Base-by-base conservation (phyloP, 2,888 invertebrate genomes). In the Aphodius granarius region DNA sequence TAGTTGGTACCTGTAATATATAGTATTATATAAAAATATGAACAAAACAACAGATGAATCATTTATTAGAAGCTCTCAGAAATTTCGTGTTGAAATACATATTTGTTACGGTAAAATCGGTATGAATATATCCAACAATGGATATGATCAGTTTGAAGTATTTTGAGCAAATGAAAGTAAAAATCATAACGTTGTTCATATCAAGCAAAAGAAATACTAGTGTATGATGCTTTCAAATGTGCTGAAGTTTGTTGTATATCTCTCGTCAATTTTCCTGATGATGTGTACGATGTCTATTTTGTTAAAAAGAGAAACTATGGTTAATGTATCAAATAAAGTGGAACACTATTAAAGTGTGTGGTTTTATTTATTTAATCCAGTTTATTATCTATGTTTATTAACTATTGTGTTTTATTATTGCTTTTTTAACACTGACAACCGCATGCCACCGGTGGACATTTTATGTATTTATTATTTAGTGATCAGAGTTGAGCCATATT, bases 1-100 rank as follows among this genome's bases (percentile, higher is more conserved):
- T 83, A 83, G 83, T 78, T 81, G 80, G 84, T 84, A 84, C 83
- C 83, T 84, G 83, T 83, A 79, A 78, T 73, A 72, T 68, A 63
- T 71, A 74, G 71, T 75, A 70, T 77, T 77, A 77, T 73, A 73
- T 65, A 18, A 66, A 74, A 70, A 63, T 64, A 70, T 43, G 43
- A 43, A 43, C 13, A 43, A 43, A 43, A 43, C 43, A 1, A 43
- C 4, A 13, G 43, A 9, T 3, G 43, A 43, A 43, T 43, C 43
- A 43, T 9, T 43, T 43, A 43, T 43, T 3, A 13, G 6, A 13
- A 43, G 9, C 43, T 43, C 9, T 43, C 13, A 43, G 43, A 43
- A 43, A 6, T 43, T 43, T 43, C 1, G 43, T n/a, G 1, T 43
- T 43, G 43, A 43, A 43, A 43, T 9, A 43, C 13, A 43, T 43